Evolutionary conservation across 2,797 vertebrate genomes (phyloP).

Genomic region (Podargus strigoides): DNA sequence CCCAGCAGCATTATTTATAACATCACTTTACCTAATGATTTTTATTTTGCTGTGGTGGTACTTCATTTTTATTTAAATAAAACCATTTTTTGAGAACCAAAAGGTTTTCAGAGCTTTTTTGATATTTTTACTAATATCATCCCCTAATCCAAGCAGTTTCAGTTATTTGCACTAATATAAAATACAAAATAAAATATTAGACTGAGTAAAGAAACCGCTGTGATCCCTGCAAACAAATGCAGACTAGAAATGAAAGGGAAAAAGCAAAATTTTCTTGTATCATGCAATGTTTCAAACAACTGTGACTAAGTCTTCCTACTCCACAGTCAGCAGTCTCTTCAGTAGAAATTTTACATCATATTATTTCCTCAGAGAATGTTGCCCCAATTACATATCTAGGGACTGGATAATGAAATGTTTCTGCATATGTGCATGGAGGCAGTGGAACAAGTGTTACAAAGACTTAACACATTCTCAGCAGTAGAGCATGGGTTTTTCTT

Average conservation of each 20-base stretch:
- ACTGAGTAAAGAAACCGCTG: background rate
- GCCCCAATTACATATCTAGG: background rate
- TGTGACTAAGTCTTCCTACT: background rate
- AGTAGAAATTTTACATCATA: background rate
- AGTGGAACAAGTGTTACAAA: background rate
- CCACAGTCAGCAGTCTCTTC: background rate
- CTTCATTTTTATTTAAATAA: background rate
- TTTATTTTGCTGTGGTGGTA: background rate
- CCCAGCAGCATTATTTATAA: background rate
- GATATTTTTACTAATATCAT: background rate
- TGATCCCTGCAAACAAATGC: background rate
- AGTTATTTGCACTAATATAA: background rate
- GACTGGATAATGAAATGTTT: background rate
- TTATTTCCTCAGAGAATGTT: constrained; percentile 21
- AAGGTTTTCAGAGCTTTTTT: background rate
- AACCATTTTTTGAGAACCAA: background rate
- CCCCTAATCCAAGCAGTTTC: background rate
- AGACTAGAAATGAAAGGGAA: background rate
- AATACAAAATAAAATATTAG: background rate
- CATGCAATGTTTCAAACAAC: background rate
- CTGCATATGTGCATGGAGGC: background rate
- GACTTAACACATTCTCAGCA: background rate
- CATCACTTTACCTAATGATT: constrained; percentile 12
- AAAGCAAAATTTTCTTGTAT: background rate
- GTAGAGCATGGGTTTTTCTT: background rate